phyloP scores from a whole-genome alignment of 1,140 invertebrate genomes.

The Drosophila bipectinata region DNA sequence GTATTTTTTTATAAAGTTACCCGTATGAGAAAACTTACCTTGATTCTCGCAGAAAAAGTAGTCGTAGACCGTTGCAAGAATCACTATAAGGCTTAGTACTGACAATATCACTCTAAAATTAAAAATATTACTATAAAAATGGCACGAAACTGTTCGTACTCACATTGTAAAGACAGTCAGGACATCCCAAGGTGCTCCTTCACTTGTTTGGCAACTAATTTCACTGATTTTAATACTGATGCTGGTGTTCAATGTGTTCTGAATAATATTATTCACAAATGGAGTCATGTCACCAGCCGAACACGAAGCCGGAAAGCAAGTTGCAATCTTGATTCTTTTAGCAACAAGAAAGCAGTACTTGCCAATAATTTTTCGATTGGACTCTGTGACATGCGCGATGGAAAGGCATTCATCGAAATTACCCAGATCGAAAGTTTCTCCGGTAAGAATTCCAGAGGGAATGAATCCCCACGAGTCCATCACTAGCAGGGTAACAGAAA shows the following conservation, averaged over 20 bases:
- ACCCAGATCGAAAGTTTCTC: slow-evolving; percentile 41
- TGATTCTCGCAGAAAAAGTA: slow-evolving; percentile 31
- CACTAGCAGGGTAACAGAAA: slow-evolving; percentile 24
- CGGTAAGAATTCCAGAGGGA: slow-evolving; percentile 5
- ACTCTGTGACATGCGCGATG: slow-evolving; percentile 4
- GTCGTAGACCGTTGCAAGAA: slow-evolving; percentile 32
- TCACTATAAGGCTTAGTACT: slow-evolving; percentile 10
- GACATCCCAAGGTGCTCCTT: slow-evolving; percentile 7
- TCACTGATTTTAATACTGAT: slow-evolving; percentile 6
- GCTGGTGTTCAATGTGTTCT: background rate
- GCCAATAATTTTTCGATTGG: slow-evolving; percentile 11
- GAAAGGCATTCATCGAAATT: slow-evolving; percentile 58
- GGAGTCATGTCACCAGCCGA: slow-evolving; percentile 2
- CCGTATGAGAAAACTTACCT: slow-evolving; percentile 22
- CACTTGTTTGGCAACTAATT: slow-evolving; percentile 9
- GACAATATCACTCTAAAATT: slow-evolving; percentile 36
- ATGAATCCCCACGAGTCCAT: slow-evolving; percentile 50
- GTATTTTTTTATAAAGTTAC: background rate
- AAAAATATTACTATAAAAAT: background rate
- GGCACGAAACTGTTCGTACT: background rate
- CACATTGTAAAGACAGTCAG: slow-evolving; percentile 51
- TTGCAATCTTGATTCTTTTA: background rate
- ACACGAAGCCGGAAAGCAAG: slow-evolving; percentile 14
- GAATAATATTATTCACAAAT: background rate
- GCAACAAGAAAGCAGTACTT: slow-evolving; percentile 36